A percentile compares a stretch with the other conserved stretches of the same genome.
phyloP scores from a whole-genome alignment of 2,888 invertebrate species.

The Sussaba pulchella region DNA sequence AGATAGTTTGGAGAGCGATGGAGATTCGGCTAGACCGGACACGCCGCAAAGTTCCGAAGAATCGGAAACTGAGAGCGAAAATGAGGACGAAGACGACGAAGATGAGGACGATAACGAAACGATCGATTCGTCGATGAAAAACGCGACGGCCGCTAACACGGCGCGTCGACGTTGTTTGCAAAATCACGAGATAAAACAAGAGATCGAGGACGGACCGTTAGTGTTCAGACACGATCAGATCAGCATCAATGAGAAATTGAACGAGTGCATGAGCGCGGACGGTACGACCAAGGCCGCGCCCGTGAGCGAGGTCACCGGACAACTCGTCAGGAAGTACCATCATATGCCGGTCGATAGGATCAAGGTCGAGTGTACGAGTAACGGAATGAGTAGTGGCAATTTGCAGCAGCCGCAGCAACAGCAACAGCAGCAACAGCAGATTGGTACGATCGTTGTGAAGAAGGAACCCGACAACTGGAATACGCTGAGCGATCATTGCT shows the following conservation, averaged over 20 bases:
- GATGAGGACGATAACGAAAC: conserved; percentile 66
- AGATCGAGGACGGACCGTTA: conserved; percentile 63
- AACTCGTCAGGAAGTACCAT: conserved; percentile 71
- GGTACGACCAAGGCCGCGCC: conserved; percentile 72
- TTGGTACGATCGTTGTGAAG: conserved; percentile 35
- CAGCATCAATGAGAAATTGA: conserved; percentile 77
- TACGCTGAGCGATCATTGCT: conserved; percentile 88
- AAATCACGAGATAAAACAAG: conserved; percentile 13
- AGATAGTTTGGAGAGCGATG: conserved; percentile 83
- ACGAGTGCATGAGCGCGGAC: conserved; percentile 69
- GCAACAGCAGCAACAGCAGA: conserved; percentile 39
- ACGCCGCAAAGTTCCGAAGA: conserved; percentile 79
- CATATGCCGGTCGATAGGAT: conserved; percentile 62
- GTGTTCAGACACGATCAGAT: conserved; percentile 80
- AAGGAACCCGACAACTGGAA: conserved; percentile 76
- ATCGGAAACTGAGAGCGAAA: conserved; percentile 79
- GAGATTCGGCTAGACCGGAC: conserved; percentile 80
- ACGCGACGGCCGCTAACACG: neutral
- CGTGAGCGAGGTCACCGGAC: conserved; percentile 80
- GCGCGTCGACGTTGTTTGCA: neutral
- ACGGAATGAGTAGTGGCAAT: conserved; percentile 30
- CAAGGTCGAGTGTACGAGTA: conserved; percentile 67
- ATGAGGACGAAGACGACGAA: conserved; percentile 68
- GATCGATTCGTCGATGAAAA: conserved; percentile 55
- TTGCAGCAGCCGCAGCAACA: conserved; percentile 60